Evolutionary conservation across 1,140 invertebrate genomes (phyloP), one percentile per base, ranked within the genome.

Genomic region (Paraescarpia echinospica): DNA sequence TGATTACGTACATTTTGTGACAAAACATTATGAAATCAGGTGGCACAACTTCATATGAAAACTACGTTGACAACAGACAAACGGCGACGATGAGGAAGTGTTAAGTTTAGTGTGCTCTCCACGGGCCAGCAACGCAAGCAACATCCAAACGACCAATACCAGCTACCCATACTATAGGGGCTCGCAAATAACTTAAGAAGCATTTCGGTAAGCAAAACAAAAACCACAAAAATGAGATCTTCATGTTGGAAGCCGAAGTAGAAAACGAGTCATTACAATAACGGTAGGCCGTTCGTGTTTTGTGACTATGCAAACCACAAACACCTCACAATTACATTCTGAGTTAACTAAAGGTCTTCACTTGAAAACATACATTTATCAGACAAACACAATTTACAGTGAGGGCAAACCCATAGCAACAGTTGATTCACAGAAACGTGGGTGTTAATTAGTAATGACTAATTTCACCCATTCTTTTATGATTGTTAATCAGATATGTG

Each of bases 221-320:
- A 77, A 77, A 77, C 59, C 59, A 77, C 59, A 77, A 77, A 77
- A 77, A 77, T 77, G 59, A 77, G 59, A 77, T 77, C 59, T 77
- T 77, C 59, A 77, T 77, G 59, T 31, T 77, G 59, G 59, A 77
- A 77, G 59, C 59, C 27, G 8, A 77, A 77, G 27, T 77, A 77
- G 59, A 77, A 77, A 77, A 77, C 0, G 59, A 77, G 59, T 22
- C 59, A 77, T 77, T 77, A 77, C 14, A 77, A 77, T 77, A 77
- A 77, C 59, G 22, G 18, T 0, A 22, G 59, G 59, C 27, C 22
- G 27, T 77, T 27, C 22, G 27, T 18, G 59, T 2, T 12, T 77
- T 18, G 59, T 77, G 59, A 77, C 59, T 77, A 77, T 77, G 59
- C 59, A 18, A 77, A 77, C 9, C 2, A 31, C 59, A 77, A 31